phyloP scores from a whole-genome alignment of 2,113 vertebrate genomes.

The Martes martes region DNA sequence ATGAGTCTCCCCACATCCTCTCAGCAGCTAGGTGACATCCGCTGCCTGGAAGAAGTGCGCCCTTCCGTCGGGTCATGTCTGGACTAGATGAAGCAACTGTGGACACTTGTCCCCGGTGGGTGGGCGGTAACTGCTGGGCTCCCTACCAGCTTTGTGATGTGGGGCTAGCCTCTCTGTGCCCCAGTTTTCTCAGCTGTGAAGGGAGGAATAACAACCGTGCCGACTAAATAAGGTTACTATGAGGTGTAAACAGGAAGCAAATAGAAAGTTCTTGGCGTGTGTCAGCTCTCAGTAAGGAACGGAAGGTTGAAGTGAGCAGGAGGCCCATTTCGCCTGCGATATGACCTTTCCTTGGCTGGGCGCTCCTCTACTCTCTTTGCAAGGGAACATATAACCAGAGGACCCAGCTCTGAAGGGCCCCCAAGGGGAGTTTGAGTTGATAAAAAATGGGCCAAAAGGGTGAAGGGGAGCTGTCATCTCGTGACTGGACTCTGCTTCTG shows the following conservation, averaged over 20 bases:
- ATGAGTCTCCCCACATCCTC: not conserved
- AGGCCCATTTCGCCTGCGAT: not conserved
- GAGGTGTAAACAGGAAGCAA: not conserved
- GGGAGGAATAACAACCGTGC: not conserved
- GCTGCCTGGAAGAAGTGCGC: not conserved
- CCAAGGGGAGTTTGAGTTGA: not conserved
- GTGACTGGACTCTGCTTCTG: accelerated
- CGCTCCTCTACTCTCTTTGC: not conserved
- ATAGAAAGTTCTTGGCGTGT: not conserved
- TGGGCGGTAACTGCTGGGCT: not conserved
- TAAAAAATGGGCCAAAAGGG: not conserved
- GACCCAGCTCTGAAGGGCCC: not conserved
- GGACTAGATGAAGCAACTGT: not conserved
- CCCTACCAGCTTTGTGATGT: not conserved
- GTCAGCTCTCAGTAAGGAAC: not conserved
- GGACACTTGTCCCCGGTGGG: not conserved
- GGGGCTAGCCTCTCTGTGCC: not conserved
- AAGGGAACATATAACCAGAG: too few species aligned
- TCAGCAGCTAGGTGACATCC: not conserved
- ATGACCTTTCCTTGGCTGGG: not conserved
- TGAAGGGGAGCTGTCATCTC: too few species aligned
- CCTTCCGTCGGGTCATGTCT: not conserved
- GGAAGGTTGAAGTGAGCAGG: not conserved
- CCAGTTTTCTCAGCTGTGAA: not conserved
- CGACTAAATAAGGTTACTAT: not conserved